Conservation (phyloP, 2,888 invertebrate species). For the Netelia melanura region DNA sequence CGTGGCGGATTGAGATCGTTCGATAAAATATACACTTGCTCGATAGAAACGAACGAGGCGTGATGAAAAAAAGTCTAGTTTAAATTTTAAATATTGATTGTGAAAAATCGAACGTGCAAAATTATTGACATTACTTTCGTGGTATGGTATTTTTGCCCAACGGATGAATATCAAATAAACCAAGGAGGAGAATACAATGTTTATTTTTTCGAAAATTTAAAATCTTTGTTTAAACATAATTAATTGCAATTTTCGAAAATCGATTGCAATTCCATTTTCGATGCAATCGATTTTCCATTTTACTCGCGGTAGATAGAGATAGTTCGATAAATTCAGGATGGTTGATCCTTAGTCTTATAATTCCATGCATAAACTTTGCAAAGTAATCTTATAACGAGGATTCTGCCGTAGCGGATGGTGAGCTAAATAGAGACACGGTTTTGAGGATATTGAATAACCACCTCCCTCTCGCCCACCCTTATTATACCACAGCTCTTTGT, state of each 20-base stretch:
- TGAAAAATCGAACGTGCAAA: too few species aligned
- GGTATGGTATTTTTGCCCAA: too few species aligned
- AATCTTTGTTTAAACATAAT: too few species aligned
- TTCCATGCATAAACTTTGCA: not conserved
- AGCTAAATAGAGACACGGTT: slow-evolving; percentile 29
- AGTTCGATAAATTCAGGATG: not conserved
- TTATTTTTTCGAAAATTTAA: too few species aligned
- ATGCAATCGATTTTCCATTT: not conserved
- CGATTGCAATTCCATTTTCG: not conserved
- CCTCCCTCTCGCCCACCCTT: not conserved
- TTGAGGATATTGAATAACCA: slow-evolving; percentile 25
- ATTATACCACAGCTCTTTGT: slow-evolving; percentile 8
- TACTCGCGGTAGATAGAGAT: not conserved
- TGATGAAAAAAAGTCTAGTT: too few species aligned
- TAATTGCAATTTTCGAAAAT: not conserved
- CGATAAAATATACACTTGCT: too few species aligned
- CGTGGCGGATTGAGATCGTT: too few species aligned
- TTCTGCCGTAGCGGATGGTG: slow-evolving; percentile 15
- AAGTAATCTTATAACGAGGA: not conserved
- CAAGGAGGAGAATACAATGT: too few species aligned
- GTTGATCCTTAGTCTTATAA: not conserved
- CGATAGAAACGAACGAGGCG: too few species aligned
- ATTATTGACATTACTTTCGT: too few species aligned
- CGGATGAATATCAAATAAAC: too few species aligned
- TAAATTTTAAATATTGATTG: too few species aligned